Evolutionary conservation across 2,797 vertebrate genomes (phyloP).

Genomic region (Pogonophryne albipinna): DNA sequence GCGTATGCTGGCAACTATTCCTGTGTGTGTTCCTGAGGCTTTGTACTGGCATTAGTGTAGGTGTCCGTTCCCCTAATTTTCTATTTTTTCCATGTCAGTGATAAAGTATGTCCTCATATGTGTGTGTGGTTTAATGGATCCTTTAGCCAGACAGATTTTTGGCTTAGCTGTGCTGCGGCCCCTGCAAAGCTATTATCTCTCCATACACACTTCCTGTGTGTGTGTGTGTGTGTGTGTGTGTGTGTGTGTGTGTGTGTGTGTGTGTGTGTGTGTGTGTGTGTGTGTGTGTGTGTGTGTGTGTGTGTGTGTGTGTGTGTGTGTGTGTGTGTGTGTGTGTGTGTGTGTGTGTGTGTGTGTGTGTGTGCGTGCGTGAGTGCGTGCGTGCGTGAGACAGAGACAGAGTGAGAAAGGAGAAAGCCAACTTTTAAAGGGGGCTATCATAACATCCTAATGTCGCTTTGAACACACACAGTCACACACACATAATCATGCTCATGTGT

Average conservation of each 20-base stretch:
- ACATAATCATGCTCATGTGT: slow-evolving; percentile 34
- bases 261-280: not conserved
- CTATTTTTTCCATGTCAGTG: slow-evolving; percentile 44
- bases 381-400: slow-evolving; percentile 14
- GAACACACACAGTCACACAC: slow-evolving; percentile 27
- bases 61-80: slow-evolving; percentile 55
- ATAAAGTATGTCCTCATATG: slow-evolving; percentile 44
- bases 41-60: slow-evolving; percentile 38
- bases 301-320: not conserved
- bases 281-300: not conserved
- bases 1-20: slow-evolving; percentile 20
- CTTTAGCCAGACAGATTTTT: slow-evolving; percentile 71
- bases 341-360: slow-evolving; percentile 3
- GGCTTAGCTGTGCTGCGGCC: slow-evolving; percentile 58
- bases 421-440: slow-evolving; percentile 55
- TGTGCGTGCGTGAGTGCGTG: not conserved
- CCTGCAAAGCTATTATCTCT: slow-evolving; percentile 71
- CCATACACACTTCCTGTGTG: slow-evolving; percentile 54
- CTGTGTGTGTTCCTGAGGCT: slow-evolving; percentile 22
- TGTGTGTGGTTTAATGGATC: slow-evolving; percentile 65
- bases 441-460: slow-evolving; percentile 48
- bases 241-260: not conserved
- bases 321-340: slow-evolving; percentile 20
- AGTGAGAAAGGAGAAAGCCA: slow-evolving; percentile 44
- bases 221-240: slow-evolving; percentile 26